These are phyloP conservation scores for Allophyes oxyacanthae DNA, from an alignment of 2,888 invertebrate genomes.

Conservation along the genomic window DNA sequence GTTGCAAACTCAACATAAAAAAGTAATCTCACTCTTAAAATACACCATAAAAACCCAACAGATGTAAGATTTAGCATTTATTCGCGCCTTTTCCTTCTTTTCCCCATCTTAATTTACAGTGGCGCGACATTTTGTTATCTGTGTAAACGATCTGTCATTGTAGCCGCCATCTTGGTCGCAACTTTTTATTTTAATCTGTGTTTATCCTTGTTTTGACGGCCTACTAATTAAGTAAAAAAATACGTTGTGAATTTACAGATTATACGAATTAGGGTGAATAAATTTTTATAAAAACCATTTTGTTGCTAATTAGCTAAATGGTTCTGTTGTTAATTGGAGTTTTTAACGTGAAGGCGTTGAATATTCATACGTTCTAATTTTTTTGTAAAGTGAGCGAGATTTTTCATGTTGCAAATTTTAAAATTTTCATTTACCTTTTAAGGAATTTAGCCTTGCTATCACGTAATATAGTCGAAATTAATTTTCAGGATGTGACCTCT, in stretches of 20 bases:
- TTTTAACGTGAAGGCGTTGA: constrained; percentile 48
- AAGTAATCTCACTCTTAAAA: constrained; percentile 42
- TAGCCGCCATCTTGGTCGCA: constrained; percentile 65
- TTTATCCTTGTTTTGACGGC: constrained; percentile 63
- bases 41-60: constrained; percentile 47
- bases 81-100: constrained; percentile 49
- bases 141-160: constrained; percentile 86
- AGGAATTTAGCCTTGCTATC: too few species aligned
- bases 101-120: constrained; percentile 64
- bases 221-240: constrained; percentile 62
- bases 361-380: constrained; percentile 43
- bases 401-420: constrained; percentile 9
- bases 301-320: constrained; percentile 55
- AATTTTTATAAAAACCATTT: constrained; percentile 46
- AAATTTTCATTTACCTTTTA: too few species aligned
- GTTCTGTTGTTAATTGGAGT: constrained; percentile 54
- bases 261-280: constrained; percentile 50
- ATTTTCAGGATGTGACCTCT: too few species aligned
- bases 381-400: constrained; percentile 34
- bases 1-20: constrained; percentile 27
- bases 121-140: constrained; percentile 78
- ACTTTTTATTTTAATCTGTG: constrained; percentile 70
- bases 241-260: constrained; percentile 47
- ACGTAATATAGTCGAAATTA: too few species aligned
- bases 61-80: constrained; percentile 53